These are phyloP conservation scores for Choreutis nemorana DNA, from an alignment of 2,888 invertebrate species.

Conservation along the genomic window DNA sequence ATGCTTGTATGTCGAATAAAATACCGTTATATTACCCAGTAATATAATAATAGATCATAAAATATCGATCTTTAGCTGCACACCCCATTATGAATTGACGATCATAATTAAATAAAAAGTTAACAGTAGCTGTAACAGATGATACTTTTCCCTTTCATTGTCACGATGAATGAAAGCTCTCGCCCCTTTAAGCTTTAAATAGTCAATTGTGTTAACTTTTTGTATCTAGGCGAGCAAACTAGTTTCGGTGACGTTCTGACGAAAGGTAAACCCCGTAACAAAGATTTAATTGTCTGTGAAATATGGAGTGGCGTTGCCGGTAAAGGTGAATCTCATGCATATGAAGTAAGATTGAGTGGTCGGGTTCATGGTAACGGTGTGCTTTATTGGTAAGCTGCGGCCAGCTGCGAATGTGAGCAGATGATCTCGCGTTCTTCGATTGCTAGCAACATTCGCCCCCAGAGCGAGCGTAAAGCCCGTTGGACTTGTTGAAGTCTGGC, in stretches of 20 bases:
- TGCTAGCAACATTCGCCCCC: slow-evolving; percentile 23
- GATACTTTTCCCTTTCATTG: no score
- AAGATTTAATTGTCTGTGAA: slow-evolving; percentile 15
- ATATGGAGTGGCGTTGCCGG: slow-evolving; percentile 3
- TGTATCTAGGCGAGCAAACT: slow-evolving; percentile 25
- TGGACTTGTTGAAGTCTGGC: slow-evolving; percentile 8
- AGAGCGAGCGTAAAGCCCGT: slow-evolving; percentile 17
- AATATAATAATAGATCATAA: no score
- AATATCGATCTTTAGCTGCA: no score
- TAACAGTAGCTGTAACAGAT: no score
- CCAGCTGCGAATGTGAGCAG: slow-evolving; percentile 10
- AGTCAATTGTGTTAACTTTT: no score
- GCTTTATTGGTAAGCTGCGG: slow-evolving; percentile 5
- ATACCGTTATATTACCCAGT: no score
- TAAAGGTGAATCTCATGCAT: slow-evolving; percentile 16
- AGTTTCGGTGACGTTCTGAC: slow-evolving; percentile 23
- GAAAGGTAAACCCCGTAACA: slow-evolving; percentile 17
- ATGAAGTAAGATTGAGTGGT: slow-evolving; percentile 28
- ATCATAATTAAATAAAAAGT: no score
- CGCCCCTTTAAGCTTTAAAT: no score
- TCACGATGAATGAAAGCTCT: no score
- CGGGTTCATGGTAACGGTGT: slow-evolving; percentile 18
- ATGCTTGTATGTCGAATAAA: no score
- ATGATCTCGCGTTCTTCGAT: no score
- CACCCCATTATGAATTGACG: no score